Percentiles rank a stretch among this genome's conserved stretches.
Evolutionary conservation across 1,140 invertebrate genomes (phyloP).

Genomic region (Heliconius hewitsoni): DNA sequence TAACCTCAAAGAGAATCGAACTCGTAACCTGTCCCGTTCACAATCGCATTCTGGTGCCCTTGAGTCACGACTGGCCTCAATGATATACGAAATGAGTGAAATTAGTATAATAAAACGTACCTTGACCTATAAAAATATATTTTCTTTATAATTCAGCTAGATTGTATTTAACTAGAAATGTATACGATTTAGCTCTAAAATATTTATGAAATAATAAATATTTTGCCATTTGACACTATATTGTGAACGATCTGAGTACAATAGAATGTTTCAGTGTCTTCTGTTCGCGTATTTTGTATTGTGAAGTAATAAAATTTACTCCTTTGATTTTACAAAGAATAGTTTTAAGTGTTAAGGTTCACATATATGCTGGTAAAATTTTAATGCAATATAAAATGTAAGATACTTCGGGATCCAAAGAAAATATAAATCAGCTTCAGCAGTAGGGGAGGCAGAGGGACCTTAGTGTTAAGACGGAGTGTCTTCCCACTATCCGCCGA

Average conservation of each 20-base stretch:
- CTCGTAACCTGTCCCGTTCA: no score
- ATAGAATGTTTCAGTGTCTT: background rate
- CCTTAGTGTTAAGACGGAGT: no score
- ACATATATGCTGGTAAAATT: background rate
- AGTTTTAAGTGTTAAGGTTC: background rate
- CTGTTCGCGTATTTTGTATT: background rate
- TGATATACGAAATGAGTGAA: no score
- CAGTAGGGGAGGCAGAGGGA: no score
- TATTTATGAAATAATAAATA: constrained; percentile 1
- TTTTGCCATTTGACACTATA: background rate
- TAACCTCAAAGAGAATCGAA: no score
- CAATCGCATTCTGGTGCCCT: no score
- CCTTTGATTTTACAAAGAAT: background rate
- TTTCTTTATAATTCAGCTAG: background rate
- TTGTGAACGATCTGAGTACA: background rate
- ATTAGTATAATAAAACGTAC: background rate
- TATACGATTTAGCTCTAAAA: background rate
- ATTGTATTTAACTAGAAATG: background rate
- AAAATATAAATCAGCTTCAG: no score
- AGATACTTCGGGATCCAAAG: background rate
- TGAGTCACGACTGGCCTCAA: no score
- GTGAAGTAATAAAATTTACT: background rate
- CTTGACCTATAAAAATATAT: background rate
- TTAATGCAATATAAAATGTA: background rate
- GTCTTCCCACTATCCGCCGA: no score